Conservation (phyloP, 2,888 invertebrate genomes). For the Galerucella pusilla region DNA sequence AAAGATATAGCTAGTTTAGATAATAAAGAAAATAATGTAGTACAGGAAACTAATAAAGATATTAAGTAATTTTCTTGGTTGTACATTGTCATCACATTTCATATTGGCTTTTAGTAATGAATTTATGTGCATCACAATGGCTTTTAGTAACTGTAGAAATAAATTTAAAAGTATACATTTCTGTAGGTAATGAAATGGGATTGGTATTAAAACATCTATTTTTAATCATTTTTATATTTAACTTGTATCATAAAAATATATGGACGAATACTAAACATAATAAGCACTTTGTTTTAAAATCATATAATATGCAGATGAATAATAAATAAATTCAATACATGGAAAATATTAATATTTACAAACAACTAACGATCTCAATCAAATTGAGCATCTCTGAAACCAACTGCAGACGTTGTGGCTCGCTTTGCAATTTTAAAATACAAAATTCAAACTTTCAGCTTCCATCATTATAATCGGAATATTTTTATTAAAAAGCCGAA, state of each 20-base stretch:
- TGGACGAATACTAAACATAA: not conserved
- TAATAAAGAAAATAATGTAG: constrained; percentile 29
- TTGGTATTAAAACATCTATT: not conserved
- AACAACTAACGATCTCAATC: not conserved
- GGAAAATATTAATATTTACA: not conserved
- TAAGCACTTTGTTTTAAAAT: not conserved
- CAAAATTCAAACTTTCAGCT: too few species aligned
- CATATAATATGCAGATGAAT: not conserved
- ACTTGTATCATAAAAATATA: not conserved
- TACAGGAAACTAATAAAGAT: constrained; percentile 22
- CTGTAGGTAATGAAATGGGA: too few species aligned
- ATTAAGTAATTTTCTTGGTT: constrained; percentile 1
- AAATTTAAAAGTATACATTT: too few species aligned
- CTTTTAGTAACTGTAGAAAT: too few species aligned
- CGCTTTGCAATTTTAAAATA: too few species aligned
- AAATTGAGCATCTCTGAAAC: too few species aligned
- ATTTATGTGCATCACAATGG: too few species aligned
- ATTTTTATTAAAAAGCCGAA: too few species aligned
- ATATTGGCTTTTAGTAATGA: too few species aligned
- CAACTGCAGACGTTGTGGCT: too few species aligned
- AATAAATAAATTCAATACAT: not conserved
- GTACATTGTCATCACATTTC: too few species aligned
- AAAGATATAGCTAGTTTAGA: constrained; percentile 53
- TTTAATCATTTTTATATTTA: not conserved
- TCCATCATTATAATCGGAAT: too few species aligned